Evolutionary conservation across 2,888 invertebrate genomes (phyloP).

Genomic region (Lysandra coridon): DNA sequence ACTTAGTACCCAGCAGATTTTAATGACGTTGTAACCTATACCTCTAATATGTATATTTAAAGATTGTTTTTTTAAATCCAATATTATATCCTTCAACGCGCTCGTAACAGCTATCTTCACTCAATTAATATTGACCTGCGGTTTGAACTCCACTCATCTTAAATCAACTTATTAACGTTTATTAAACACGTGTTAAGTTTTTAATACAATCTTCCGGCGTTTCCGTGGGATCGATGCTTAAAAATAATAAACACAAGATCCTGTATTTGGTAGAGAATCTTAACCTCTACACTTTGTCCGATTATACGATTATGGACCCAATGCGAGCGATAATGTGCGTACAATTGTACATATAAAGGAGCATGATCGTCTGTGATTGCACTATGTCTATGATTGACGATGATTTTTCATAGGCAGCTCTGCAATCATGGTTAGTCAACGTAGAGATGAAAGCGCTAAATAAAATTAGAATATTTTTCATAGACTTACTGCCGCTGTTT

Average conservation of each 20-base stretch:
- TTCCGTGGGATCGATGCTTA: conserved; percentile 15
- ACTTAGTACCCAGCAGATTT: no score
- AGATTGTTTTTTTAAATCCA: not conserved
- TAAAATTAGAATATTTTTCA: not conserved
- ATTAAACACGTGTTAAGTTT: conserved; percentile 19
- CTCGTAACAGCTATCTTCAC: not conserved
- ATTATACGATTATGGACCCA: no score
- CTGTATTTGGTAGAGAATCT: not conserved
- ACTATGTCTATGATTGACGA: no score
- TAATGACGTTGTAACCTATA: not conserved
- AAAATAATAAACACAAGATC: conserved; percentile 9
- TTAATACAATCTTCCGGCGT: conserved; percentile 16
- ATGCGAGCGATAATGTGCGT: no score
- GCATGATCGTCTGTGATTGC: no score
- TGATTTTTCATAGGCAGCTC: no score
- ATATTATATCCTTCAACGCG: not conserved
- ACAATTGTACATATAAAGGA: no score
- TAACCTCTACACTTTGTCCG: not conserved
- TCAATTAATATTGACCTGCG: conserved; percentile 3
- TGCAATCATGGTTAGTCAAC: no score
- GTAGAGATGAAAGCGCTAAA: not conserved
- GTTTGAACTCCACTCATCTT: not conserved
- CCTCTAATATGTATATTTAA: not conserved
- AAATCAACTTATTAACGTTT: conserved; percentile 25
- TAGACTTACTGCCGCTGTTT: not conserved